Conservation (phyloP, 1,140 invertebrate species). For the Pseudomyrmex cubaensis region DNA sequence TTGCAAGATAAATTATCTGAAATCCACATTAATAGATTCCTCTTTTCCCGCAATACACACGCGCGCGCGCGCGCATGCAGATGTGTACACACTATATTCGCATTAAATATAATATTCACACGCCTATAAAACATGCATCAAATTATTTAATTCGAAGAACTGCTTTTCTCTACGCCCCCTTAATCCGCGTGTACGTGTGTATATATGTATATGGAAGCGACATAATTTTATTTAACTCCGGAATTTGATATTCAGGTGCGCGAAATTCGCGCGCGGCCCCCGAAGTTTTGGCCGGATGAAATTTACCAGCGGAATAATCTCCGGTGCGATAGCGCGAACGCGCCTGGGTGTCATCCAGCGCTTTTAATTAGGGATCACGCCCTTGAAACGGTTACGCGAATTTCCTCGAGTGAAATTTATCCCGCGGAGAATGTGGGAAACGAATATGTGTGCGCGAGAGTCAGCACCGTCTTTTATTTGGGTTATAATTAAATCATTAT, state of each 20-base stretch:
- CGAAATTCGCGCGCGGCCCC: slow-evolving; percentile 7
- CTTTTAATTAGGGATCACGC: slow-evolving; percentile 61
- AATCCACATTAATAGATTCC: background rate
- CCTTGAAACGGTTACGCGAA: slow-evolving; percentile 7
- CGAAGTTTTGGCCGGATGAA: slow-evolving; percentile 36
- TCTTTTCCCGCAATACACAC: background rate
- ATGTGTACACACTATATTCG: slow-evolving; percentile 10
- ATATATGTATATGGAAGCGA: background rate
- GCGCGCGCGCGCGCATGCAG: background rate
- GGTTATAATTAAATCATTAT: slow-evolving; percentile 43
- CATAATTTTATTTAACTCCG: slow-evolving; percentile 39
- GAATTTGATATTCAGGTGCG: slow-evolving; percentile 16
- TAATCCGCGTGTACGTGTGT: too few species aligned
- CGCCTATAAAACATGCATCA: background rate
- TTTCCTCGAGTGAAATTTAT: slow-evolving; percentile 39
- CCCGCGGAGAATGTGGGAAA: background rate
- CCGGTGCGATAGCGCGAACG: slow-evolving; percentile 5
- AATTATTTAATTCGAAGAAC: background rate
- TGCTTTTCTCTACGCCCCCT: too few species aligned
- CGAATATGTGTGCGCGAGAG: background rate
- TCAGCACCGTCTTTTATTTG: background rate
- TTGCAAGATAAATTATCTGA: background rate
- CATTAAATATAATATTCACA: too few species aligned
- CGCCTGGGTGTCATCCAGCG: slow-evolving; percentile 5
- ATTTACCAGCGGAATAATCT: slow-evolving; percentile 37